Base-by-base conservation (phyloP, 2,888 invertebrate species). In the Elaeidobius kamerunicus region DNA sequence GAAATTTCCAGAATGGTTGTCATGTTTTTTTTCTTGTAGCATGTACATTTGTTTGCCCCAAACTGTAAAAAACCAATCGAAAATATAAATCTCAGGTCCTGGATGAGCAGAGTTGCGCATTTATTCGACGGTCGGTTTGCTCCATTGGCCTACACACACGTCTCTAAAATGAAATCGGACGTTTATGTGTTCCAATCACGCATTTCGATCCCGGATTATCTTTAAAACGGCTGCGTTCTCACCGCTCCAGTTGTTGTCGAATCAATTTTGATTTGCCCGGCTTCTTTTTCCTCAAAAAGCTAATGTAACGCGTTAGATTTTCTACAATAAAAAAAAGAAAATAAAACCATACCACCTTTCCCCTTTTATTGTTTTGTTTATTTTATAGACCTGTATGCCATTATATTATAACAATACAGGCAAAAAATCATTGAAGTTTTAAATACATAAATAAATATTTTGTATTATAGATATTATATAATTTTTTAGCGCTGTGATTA, bases 101-200 rank as follows among this genome's bases (percentile, higher is more conserved):
- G 16, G 6, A 12, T 14, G 30, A 42, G 9, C 28, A 42, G 42
- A 28, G 42, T 23, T 28, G 42, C 23, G 12, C 42, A 30, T 18
- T 49, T 43, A 43, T 42, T 42, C 36, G 49, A 49, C 49, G 42
- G 34, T 7, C 34, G 35, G 18, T 35, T 36, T 42, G 18, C 42
- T 43, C 43, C 14, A 49, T 36, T 41, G 43, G 30, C 49, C 34
- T 27, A 32, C 38, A 35, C 36, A 23, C n/a, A 17, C 27, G 18
- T n/a, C n/a, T 27, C 27, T 19, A 18, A 30, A 48, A 53, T 32
- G 35, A 20, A 36, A 38, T 32, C 43, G 45, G 55, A 45, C 55
- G 55, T 55, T 55, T 55, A 49, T 55, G 50, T 50, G 50, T 50
- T 55, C 50, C 55, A 55, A 55, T 55, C 55, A 55, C 50, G 50